phyloP scores from a whole-genome alignment of 2,113 vertebrate species.

The Limanda limanda region DNA sequence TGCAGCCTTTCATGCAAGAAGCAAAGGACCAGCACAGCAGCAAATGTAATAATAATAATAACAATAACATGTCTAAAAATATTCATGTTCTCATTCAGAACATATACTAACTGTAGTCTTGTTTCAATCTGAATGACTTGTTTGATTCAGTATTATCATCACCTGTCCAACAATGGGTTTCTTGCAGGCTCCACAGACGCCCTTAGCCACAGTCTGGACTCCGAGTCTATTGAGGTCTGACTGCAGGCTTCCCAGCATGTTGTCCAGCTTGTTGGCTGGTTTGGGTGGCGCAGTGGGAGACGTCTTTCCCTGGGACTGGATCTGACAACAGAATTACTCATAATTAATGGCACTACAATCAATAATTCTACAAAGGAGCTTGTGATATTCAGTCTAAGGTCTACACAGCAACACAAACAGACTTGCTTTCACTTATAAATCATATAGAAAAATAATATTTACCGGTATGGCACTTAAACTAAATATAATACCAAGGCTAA shows the following conservation, averaged over 20 bases:
- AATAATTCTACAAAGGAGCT: neutral
- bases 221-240: constrained; percentile 94
- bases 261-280: constrained; percentile 94
- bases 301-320: constrained; percentile 89
- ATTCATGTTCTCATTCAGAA: neutral
- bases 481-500: neutral
- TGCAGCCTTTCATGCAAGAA: constrained; percentile 16
- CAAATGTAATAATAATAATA: constrained; percentile 1
- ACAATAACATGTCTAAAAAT: neutral
- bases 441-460: neutral
- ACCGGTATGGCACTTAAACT: neutral
- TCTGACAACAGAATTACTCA: constrained; percentile 74
- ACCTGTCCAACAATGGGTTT: constrained; percentile 98
- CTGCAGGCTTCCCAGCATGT: constrained; percentile 96
- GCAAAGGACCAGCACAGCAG: constrained; percentile 4
- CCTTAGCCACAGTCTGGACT: constrained; percentile 94
- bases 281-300: constrained; percentile 86
- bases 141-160: constrained; percentile 3
- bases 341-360: neutral
- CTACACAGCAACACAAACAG: neutral
- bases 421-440: neutral
- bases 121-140: neutral
- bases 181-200: constrained; percentile 95
- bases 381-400: neutral
- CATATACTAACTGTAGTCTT: neutral